Base-by-base conservation (phyloP, 2,797 vertebrate species). In the Tamandua tetradactyla region DNA sequence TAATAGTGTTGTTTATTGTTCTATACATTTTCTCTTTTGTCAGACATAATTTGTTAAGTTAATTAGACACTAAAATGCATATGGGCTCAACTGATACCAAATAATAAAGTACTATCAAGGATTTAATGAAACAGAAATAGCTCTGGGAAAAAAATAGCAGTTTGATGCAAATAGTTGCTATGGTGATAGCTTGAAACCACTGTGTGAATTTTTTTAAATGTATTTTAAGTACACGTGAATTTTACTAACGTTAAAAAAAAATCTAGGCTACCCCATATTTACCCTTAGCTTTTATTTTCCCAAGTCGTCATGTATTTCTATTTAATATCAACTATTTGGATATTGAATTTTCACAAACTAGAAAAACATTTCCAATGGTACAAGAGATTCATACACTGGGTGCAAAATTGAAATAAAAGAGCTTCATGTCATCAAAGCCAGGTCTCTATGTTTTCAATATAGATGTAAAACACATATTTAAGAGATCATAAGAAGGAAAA, bases 61-160 rank as follows among this genome's bases (percentile, higher is more conserved):
- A 98, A 98, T 98, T 97, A 98, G 94, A 96, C 68, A 52, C 57
- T 89, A 94, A 97, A 98, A 96, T 97, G 94, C 91, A 84, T 96
- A 96, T 96, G 89, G 91, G 68, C 47, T 98, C 97, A 96, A 94
- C 95, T 97, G 92, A 97, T 94, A 97, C 44, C 15, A 95, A 97
- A 97, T 97, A 98, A 98, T 96, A 97, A 97, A 97, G 42, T 94
- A 98, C 97, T 98, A 97, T 75, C 55, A 92, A 96, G 94, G 44
- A 97, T 97, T 98, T 98, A 98, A 98, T 98, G 97, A 97, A 96
- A 97, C 78, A 74, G 83, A 98, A 98, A 98, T 97, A 97, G 74
- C 86, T 97, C 66, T 94, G 93, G 83, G 90, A 93, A 82, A 95
- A 95, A 97, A 95, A 97, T 93, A 97, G 86, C 94, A 94, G 82